These are phyloP conservation scores for Drosophila arizonae DNA, from an alignment of 1,140 invertebrate species.

Conservation along the genomic window DNA sequence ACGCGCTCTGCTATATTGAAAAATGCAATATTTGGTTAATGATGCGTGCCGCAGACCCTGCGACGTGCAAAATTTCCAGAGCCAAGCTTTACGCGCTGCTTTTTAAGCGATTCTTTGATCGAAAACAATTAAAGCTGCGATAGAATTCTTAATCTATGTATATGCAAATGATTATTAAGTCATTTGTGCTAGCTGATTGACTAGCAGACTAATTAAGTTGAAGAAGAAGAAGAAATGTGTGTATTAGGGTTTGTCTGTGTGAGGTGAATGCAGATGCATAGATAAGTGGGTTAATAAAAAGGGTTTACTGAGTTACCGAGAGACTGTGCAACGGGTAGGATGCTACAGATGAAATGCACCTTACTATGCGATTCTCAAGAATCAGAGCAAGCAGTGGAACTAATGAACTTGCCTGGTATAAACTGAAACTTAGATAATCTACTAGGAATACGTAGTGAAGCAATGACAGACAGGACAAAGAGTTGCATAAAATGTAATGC, in stretches of 20 bases:
- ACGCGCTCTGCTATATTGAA: constrained; percentile 18
- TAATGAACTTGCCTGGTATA: too few species aligned
- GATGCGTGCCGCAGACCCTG: constrained; percentile 24
- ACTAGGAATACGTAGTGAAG: neutral
- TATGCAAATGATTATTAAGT: neutral
- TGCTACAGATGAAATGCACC: neutral
- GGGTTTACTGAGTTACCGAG: neutral
- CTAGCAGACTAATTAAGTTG: neutral
- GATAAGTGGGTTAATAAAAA: too few species aligned
- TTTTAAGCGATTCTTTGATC: constrained; percentile 24
- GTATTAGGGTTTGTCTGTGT: too few species aligned
- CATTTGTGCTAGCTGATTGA: neutral
- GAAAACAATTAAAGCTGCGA: constrained; percentile 26
- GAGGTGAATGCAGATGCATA: too few species aligned
- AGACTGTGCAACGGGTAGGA: neutral
- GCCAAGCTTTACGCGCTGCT: neutral
- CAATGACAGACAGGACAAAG: too few species aligned
- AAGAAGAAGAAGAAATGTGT: too few species aligned
- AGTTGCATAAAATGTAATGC: too few species aligned
- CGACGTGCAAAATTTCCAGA: constrained; percentile 15
- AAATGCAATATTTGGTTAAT: constrained; percentile 51
- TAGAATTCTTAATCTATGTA: neutral
- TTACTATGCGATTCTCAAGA: neutral
- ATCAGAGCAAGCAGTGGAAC: neutral
- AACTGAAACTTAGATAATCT: too few species aligned